Base-by-base conservation (phyloP, 2,888 invertebrate genomes). In the Saturnia japonica region DNA sequence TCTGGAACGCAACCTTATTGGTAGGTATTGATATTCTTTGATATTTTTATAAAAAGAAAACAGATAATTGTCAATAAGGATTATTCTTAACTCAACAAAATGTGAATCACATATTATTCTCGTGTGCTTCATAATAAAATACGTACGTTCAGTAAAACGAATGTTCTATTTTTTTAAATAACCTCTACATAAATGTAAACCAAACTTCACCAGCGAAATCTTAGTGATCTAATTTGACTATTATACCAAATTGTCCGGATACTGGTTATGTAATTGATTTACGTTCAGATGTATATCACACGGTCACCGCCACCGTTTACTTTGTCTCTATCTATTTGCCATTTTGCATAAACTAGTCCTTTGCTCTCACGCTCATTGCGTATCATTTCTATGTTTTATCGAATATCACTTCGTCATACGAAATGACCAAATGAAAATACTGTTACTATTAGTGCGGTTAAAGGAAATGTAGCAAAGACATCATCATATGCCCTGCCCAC, bases 251-350 rank as follows among this genome's bases (percentile, higher is more conserved):
- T 60, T 22, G 47, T 57, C 34, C 43, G 16, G 34, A 45, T 22
- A 45, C 19, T 34, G 19, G 7, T 68, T 71, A 71, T 47, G 71
- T 64, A 68, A 71, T n/a, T 57, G 25, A 19, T 19, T 42, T 67
- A 43, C 64, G 75, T 75, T 73, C 75, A 75, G 81, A 80, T 81
- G 60, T 62, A 72, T 78, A 80, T 80, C 79, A 73, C 72, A 75
- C 77, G 40, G 34, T 74, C 77, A 76, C 78, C 28, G 73, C 71
- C 71, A 16, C 60, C 62, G 64, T 64, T 64, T 64, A 64, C 47
- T 11, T 16, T 0, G 25, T 22, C 54, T 19, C 9, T 28, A 60
- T 60, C 12, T 22, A 34, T 47, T 64, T 34, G 43, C n/a, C 19
- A 62, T 47, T 40, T 66, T 57, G 42, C 25, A 66, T n/a, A 40